These are phyloP conservation scores for Melitaea cinxia DNA, from an alignment of 1,140 invertebrate species.

Conservation along the genomic window DNA sequence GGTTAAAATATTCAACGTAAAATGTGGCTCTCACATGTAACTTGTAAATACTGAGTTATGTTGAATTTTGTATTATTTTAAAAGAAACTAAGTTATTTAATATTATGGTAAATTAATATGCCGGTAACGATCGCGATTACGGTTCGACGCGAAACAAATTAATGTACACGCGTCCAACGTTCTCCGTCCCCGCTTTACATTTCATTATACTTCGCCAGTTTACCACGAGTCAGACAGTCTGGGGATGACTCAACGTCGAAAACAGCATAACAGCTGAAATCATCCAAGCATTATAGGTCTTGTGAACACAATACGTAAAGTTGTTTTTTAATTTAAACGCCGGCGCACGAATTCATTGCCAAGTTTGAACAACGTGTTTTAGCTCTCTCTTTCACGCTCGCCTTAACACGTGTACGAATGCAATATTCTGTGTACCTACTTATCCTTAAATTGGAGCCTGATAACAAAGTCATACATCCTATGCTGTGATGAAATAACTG, in stretches of 20 bases:
- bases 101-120: constrained; percentile 24
- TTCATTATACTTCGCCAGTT: constrained; percentile 65
- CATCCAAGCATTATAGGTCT: constrained; percentile 21
- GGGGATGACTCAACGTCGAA: constrained; percentile 44
- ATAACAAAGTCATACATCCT: constrained; percentile 30
- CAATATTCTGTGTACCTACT: constrained; percentile 52
- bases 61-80: constrained; percentile 4
- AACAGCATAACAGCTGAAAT: constrained; percentile 44
- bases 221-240: constrained; percentile 62
- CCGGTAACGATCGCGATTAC: constrained; percentile 53
- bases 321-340: constrained; percentile 34
- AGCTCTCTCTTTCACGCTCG: constrained; percentile 55
- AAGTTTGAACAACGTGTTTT: constrained; percentile 76
- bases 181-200: constrained; percentile 67
- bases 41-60: constrained; percentile 3
- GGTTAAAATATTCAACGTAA: constrained; percentile 66
- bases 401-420: constrained; percentile 61
- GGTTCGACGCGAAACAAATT: constrained; percentile 36
- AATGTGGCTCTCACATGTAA: constrained; percentile 12
- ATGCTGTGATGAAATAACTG: constrained; percentile 28
- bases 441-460: constrained; percentile 28
- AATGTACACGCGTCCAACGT: constrained; percentile 52
- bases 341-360: constrained; percentile 63
- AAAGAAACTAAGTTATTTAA: not conserved
- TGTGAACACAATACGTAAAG: constrained; percentile 36